Base-by-base conservation (phyloP, 2,888 invertebrate genomes). In the Harmothoe impar region DNA sequence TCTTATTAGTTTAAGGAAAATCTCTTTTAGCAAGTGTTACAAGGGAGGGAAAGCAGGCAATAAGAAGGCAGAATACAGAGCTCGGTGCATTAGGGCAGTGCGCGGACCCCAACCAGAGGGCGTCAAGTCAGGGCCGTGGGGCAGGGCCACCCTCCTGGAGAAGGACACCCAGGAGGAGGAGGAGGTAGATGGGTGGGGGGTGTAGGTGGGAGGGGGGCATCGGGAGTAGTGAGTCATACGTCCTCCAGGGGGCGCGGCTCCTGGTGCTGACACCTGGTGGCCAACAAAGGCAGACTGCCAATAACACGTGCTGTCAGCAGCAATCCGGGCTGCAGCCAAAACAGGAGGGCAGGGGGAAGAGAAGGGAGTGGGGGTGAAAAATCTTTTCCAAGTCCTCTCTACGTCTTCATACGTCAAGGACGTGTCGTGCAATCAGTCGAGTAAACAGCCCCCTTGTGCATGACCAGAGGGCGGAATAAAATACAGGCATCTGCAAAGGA, bases 271-370 rank as follows among this genome's bases (percentile, higher is more conserved):
- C 81, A 81, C 81, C 81, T 81, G 81, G 81, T 43, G 81, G 35
- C n/a, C 43, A 81, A 81, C 81, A 81, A 81, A 81, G 81, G 81
- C 81, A 81, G n/a, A 35, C 81, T 81, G 81, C 81, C 81, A 81
- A 81, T 81, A 81, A 81, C 81, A 81, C 81, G 23, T 81, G 81
- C 81, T 81, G 81, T 81, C 81, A 81, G 35, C 23, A 35, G 81
- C 81, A 81, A 81, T 81, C 81, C 81, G 35, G 5, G 81, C 72
- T 29, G 15, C 29, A 72, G 72, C 72, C 20, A 29, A 23, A 72
- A 72, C 72, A 72, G 72, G 72, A 62, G 62, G 62, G 15, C 5
- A 25, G 72, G 25, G 72, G 72, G 72, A n/a, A 52, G 68, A n/a
- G 68, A 17, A 29, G 0, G 72, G 72, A 17, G 72, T 1, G 72